Percentiles rank a stretch among this genome's conserved stretches.
Evolutionary conservation across 2,113 vertebrate species (phyloP).

Genomic region (Rana temporaria): DNA sequence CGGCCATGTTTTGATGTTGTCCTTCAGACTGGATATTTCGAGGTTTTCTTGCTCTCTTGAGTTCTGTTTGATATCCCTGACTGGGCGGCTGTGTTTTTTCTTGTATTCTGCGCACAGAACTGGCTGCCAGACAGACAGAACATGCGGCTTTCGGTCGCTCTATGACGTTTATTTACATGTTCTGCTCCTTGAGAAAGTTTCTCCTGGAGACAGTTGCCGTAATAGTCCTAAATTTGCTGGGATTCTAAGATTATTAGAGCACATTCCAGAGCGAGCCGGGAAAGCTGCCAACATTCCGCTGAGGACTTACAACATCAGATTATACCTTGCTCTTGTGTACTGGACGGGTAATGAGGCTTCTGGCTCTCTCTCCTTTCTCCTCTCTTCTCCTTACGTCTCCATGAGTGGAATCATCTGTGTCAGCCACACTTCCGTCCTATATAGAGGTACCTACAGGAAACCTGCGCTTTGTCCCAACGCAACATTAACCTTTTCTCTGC

Average conservation of each 20-base stretch:
- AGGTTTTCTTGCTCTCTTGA: not conserved
- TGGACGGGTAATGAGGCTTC: constrained; percentile 16
- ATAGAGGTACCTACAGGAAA: too few relatives aligned
- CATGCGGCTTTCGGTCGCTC: not conserved
- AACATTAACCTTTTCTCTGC: too few relatives aligned
- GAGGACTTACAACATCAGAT: constrained; percentile 3
- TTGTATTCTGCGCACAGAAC: not conserved
- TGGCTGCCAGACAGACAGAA: not conserved
- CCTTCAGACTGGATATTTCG: not conserved
- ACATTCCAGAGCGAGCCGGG: constrained; percentile 44
- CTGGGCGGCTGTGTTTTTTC: not conserved
- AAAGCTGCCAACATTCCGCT: constrained; percentile 38
- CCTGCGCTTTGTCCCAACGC: too few relatives aligned
- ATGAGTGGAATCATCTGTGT: too few relatives aligned
- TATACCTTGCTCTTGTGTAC: constrained; percentile 47
- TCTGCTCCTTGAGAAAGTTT: constrained; percentile 40
- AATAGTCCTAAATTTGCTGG: constrained; percentile 20
- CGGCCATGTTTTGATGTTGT: not conserved
- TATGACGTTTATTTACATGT: not conserved
- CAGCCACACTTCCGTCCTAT: too few relatives aligned
- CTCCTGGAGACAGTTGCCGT: not conserved
- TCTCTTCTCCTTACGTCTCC: too few relatives aligned
- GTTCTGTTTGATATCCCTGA: not conserved
- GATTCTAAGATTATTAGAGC: constrained; percentile 39
- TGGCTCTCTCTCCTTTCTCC: not conserved